phyloP scores from a whole-genome alignment of 2,797 vertebrate species.

The Neostethus bicornis region DNA sequence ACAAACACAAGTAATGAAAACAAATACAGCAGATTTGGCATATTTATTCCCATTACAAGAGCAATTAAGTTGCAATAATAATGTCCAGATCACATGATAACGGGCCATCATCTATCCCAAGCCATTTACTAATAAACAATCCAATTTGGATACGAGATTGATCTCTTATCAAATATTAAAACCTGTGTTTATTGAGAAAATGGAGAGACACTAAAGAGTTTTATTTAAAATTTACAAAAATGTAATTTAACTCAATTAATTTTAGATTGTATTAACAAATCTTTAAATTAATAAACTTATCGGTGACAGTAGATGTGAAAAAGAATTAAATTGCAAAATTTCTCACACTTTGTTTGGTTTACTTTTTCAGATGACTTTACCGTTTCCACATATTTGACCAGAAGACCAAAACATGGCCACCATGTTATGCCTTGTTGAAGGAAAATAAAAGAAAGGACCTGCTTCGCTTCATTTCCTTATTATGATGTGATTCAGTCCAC shows the following conservation, averaged over 20 bases:
- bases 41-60: slow-evolving; percentile 38
- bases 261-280: background rate
- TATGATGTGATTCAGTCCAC: slow-evolving; percentile 83
- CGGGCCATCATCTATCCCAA: slow-evolving; percentile 2
- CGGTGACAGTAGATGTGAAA: background rate
- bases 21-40: slow-evolving; percentile 17
- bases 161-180: background rate
- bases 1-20: slow-evolving; percentile 31
- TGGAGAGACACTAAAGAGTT: too few species aligned
- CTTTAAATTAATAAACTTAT: background rate
- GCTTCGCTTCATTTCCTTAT: slow-evolving; percentile 79
- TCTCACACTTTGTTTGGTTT: slow-evolving; percentile 21
- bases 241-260: background rate
- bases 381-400: slow-evolving; percentile 67
- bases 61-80: slow-evolving; percentile 44
- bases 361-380: slow-evolving; percentile 43
- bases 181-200: background rate
- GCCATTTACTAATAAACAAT: slow-evolving; percentile 22
- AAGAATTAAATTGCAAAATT: slow-evolving; percentile 6
- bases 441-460: slow-evolving; percentile 65
- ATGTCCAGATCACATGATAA: slow-evolving; percentile 13
- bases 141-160: background rate
- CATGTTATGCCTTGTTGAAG: slow-evolving; percentile 73
- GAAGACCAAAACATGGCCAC: slow-evolving; percentile 72
- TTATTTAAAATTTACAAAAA: background rate